Base-by-base conservation (phyloP, 2,888 invertebrate genomes). In the Thyatira batis region DNA sequence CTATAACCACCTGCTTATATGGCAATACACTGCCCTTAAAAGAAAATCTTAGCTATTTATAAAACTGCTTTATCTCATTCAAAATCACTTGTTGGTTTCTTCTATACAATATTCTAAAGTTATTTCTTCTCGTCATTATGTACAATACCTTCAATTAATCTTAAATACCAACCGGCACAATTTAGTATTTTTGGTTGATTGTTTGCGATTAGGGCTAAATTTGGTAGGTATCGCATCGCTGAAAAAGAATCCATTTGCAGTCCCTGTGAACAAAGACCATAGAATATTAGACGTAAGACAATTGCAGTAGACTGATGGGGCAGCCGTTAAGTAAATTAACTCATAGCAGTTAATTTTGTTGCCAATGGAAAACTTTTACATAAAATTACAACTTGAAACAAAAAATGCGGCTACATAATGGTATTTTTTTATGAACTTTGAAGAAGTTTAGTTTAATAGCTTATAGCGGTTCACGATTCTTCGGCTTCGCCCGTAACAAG, bases 1-100 rank as follows among this genome's bases (percentile, higher is more conserved):
- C 84, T 88, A 84, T 82, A 78, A 55, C 71, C 73, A 70, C 76
- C 73, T 73, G 79, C 83, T 81, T 84, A 80, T 83, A 84, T 76
- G 85, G 86, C 69, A 67, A 72, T 77, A 73, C 71, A 71, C 67
- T 72, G 70, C 72, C 77, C 65, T 73, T 69, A 62, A 63, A 54
- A 61, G 58, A 57, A 61, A 54, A 54, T 52, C 46, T 65, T 52
- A 49, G 52, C 60, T 71, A 72, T 71, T 69, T 71, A 58, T 66
- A 63, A 33, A 13, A 28, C 33, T 50, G 45, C 30, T 62, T 63
- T 60, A 57, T 64, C 54, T 3, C 30, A 30, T 30, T 2, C 30
- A 30, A n/a, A 30, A 30, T 30, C 0, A n/a, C 30, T 6, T 4
- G 13, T 33, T 33, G 3, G 13, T 33, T 33, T 33, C n/a, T 33